Evolutionary conservation across 2,797 vertebrate species (phyloP).

Genomic region (Parotocinclus haroldoi): DNA sequence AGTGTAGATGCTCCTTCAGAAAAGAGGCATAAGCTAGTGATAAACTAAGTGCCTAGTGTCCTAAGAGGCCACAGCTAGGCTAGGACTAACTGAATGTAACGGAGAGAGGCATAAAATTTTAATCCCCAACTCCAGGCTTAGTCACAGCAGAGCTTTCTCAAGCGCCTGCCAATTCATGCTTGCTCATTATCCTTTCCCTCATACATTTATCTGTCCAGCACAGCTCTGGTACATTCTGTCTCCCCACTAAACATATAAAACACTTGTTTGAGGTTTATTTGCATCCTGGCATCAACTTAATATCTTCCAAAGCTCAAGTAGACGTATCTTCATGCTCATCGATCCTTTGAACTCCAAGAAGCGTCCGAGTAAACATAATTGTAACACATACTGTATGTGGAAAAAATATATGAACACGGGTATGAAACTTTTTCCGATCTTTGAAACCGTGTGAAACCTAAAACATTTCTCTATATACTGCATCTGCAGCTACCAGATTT

Average conservation of each 20-base stretch:
- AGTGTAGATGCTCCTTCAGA: no score
- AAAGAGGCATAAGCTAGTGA: background rate
- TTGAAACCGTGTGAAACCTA: no score
- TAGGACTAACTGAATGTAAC: conserved; percentile 18
- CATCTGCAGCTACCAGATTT: no score
- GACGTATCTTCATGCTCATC: no score
- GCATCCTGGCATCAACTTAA: conserved; percentile 20
- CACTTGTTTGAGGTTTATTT: conserved; percentile 44
- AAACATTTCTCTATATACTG: no score
- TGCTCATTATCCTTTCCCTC: conserved; percentile 47
- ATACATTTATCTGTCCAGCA: conserved; percentile 46
- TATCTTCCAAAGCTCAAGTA: no score
- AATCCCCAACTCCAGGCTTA: conserved; percentile 45
- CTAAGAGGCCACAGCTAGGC: conserved; percentile 6
- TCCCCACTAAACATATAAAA: conserved; percentile 35
- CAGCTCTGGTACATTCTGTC: conserved; percentile 30
- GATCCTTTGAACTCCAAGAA: no score
- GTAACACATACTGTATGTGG: no score
- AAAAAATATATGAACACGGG: no score
- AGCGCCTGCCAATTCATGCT: conserved; percentile 52
- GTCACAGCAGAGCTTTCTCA: conserved; percentile 49
- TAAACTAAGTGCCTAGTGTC: conserved; percentile 1
- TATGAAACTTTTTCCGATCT: no score
- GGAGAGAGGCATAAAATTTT: conserved; percentile 23
- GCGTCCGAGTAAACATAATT: no score